These are phyloP conservation scores for Nyctalus aviator DNA, from an alignment of 2,797 vertebrate genomes.

Conservation along the genomic window DNA sequence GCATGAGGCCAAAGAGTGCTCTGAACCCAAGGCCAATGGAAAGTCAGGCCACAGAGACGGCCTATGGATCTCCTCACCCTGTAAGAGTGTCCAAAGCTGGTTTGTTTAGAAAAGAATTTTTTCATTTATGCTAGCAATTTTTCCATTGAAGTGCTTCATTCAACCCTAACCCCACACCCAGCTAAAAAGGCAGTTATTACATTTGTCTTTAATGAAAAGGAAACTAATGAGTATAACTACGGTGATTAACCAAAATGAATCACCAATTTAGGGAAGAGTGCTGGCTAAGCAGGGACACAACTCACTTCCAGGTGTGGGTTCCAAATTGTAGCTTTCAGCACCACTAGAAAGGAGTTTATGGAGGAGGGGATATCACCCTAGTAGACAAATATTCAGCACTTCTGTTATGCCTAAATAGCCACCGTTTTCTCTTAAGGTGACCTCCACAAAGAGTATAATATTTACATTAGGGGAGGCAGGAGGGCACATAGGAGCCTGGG, in stretches of 20 bases:
- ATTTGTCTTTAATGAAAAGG: constrained; percentile 68
- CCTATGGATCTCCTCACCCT: neutral
- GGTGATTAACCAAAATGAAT: constrained; percentile 72
- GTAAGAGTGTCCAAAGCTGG: neutral
- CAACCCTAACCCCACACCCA: neutral
- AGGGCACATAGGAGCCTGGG: neutral
- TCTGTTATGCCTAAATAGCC: neutral
- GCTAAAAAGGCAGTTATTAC: constrained; percentile 55
- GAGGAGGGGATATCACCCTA: neutral
- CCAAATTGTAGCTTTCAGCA: constrained; percentile 43
- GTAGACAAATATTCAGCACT: neutral
- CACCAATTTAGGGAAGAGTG: constrained; percentile 30
- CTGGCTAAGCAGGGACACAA: neutral
- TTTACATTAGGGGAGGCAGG: constrained; percentile 6
- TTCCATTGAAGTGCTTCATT: constrained; percentile 26
- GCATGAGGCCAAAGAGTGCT: neutral
- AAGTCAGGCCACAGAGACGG: neutral
- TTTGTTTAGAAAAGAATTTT: constrained; percentile 3
- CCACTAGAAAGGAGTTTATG: neutral
- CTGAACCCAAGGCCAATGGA: neutral
- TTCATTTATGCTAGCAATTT: constrained; percentile 14
- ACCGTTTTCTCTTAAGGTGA: neutral
- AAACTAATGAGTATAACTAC: constrained; percentile 68
- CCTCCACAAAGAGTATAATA: neutral
- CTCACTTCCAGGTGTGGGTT: constrained; percentile 43